These are phyloP conservation scores for Allophyes oxyacanthae DNA, from an alignment of 2,888 invertebrate genomes.

Conservation along the genomic window DNA sequence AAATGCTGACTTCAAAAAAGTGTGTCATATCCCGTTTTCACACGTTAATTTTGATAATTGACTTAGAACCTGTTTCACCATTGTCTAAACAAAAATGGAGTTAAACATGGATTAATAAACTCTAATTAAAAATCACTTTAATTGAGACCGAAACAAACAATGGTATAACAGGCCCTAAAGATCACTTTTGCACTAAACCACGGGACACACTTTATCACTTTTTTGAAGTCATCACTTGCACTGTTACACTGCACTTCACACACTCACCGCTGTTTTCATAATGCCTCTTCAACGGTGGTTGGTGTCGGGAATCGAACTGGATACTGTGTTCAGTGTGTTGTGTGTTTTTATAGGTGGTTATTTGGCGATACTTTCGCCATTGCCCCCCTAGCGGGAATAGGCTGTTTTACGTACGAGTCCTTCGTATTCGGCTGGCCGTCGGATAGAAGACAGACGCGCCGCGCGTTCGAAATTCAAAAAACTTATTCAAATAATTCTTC, in stretches of 20 bases:
- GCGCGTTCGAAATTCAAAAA: slow-evolving; percentile 63
- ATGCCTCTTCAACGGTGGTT: slow-evolving; percentile 85
- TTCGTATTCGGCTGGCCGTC: slow-evolving; percentile 78
- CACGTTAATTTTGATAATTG: slow-evolving; percentile 15
- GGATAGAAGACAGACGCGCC: slow-evolving; percentile 77
- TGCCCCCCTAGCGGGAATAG: slow-evolving; percentile 82
- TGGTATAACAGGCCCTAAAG: slow-evolving; percentile 55
- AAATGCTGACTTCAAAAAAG: slow-evolving; percentile 84
- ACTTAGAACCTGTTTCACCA: slow-evolving; percentile 56
- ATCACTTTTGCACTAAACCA: slow-evolving; percentile 63
- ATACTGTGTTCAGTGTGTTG: slow-evolving; percentile 76
- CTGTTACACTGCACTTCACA: slow-evolving; percentile 71
- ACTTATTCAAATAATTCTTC: slow-evolving; percentile 30
- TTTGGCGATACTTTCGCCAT: slow-evolving; percentile 87
- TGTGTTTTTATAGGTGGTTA: slow-evolving; percentile 88
- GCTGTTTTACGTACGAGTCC: slow-evolving; percentile 72
- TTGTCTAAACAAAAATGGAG: slow-evolving; percentile 44
- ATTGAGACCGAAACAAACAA: slow-evolving; percentile 28
- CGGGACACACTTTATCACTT: slow-evolving; percentile 75
- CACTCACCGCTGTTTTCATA: slow-evolving; percentile 87
- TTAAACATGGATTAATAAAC: slow-evolving; percentile 20
- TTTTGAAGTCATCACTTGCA: slow-evolving; percentile 84
- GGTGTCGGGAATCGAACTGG: slow-evolving; percentile 87
- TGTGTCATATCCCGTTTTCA: slow-evolving; percentile 66
- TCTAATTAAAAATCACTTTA: slow-evolving; percentile 12